phyloP scores from a whole-genome alignment of 2,888 invertebrate genomes.

The Caradrina clavipalpis region DNA sequence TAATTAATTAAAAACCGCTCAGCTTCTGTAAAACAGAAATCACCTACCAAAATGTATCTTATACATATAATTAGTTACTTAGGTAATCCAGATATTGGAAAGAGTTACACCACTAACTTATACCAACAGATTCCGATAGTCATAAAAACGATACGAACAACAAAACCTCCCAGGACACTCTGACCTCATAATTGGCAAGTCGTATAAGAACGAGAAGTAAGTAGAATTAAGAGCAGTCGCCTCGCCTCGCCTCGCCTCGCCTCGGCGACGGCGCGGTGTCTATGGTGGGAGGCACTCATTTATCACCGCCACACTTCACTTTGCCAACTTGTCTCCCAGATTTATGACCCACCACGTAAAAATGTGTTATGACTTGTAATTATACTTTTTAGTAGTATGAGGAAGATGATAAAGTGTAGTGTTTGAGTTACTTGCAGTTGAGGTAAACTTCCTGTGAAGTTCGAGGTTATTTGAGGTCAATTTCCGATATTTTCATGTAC shows the following conservation, averaged over 20 bases:
- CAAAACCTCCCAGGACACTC: slow-evolving; percentile 10
- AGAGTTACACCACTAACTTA: too few relatives aligned
- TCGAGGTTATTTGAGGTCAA: neutral
- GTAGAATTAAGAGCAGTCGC: slow-evolving; percentile 67
- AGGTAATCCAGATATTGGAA: too few relatives aligned
- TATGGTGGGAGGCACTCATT: slow-evolving; percentile 56
- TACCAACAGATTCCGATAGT: neutral
- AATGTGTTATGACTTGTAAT: slow-evolving; percentile 64
- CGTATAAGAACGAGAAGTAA: slow-evolving; percentile 69
- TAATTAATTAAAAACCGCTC: too few relatives aligned
- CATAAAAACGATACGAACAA: neutral
- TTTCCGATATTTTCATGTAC: neutral
- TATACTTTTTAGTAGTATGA: slow-evolving; percentile 46
- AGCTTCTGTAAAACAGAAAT: too few relatives aligned
- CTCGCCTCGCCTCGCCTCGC: slow-evolving; percentile 35
- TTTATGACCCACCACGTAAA: slow-evolving; percentile 69
- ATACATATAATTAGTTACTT: too few relatives aligned
- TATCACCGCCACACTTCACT: slow-evolving; percentile 69
- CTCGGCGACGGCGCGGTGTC: neutral
- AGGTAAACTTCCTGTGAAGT: neutral
- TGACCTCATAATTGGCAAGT: slow-evolving; percentile 61
- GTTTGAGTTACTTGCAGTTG: neutral
- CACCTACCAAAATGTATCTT: too few relatives aligned
- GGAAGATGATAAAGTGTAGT: neutral
- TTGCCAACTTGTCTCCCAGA: slow-evolving; percentile 75